phyloP scores from a whole-genome alignment of 2,797 vertebrate species.

The Neosilurus hyrtlii region DNA sequence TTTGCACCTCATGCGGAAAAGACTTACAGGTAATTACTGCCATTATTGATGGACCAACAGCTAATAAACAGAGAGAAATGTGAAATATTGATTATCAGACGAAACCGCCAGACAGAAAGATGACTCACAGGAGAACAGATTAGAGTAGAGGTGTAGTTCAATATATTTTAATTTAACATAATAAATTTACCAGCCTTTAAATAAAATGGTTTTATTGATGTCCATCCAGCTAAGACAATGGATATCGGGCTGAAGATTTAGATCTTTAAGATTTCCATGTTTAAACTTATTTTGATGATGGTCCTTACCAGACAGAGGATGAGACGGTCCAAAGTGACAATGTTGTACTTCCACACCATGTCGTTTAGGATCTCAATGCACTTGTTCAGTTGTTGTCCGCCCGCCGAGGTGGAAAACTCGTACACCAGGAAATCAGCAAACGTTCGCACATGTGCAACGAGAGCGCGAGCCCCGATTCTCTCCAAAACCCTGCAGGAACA shows the following conservation, averaged over 20 bases:
- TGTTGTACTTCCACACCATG: constrained; percentile 99
- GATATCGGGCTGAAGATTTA: neutral
- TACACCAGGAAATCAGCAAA: constrained; percentile 98
- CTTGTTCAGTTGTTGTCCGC: constrained; percentile 97
- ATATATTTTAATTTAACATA: neutral
- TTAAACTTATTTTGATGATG: neutral
- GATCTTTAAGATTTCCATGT: neutral
- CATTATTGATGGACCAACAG: neutral
- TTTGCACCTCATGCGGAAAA: too few species aligned
- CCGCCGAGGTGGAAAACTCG: constrained; percentile 96
- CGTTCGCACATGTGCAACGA: constrained; percentile 94
- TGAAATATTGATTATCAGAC: constrained; percentile 8
- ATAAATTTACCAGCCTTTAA: neutral
- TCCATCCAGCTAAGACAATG: neutral
- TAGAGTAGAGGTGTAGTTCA: too few species aligned
- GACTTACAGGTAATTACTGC: neutral
- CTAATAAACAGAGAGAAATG: neutral
- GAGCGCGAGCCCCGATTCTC: constrained; percentile 90
- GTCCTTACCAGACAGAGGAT: constrained; percentile 92
- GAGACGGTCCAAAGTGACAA: constrained; percentile 93
- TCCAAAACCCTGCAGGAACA: constrained; percentile 82
- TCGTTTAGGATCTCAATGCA: constrained; percentile 99
- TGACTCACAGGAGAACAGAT: neutral
- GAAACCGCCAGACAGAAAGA: neutral
- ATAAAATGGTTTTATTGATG: neutral